A percentile compares a stretch with the other conserved stretches of the same genome.
phyloP scores from a whole-genome alignment of 2,888 invertebrate species.

The Busseola fusca region DNA sequence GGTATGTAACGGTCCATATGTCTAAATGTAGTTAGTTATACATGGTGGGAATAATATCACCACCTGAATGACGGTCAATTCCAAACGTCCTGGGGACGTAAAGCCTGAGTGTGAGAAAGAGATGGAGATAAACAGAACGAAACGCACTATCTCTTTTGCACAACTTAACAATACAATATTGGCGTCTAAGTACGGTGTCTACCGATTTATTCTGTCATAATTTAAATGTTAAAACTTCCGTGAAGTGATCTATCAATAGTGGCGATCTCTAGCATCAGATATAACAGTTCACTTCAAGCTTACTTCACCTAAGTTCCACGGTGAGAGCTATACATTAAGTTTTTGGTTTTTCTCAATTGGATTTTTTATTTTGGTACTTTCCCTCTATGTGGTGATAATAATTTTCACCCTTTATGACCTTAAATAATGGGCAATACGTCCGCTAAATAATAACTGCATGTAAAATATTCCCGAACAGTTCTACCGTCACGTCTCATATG shows the following conservation, averaged over 20 bases:
- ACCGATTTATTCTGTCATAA: not conserved
- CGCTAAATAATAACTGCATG: conserved; percentile 23
- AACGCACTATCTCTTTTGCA: not conserved
- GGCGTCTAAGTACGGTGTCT: not conserved
- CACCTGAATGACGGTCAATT: not conserved
- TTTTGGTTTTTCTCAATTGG: not conserved
- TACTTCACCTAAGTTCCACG: not conserved
- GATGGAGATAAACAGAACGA: not conserved
- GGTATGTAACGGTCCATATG: conserved; percentile 1
- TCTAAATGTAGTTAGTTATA: not conserved
- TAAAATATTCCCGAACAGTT: conserved; percentile 27
- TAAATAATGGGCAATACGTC: not conserved
- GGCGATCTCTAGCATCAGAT: not conserved
- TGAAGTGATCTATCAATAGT: not conserved
- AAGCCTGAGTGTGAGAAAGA: not conserved
- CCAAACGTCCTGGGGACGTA: not conserved
- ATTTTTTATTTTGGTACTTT: not conserved
- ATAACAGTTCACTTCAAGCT: too few relatives aligned
- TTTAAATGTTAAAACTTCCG: not conserved
- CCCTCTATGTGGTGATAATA: not conserved
- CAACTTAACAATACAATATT: not conserved
- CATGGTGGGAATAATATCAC: not conserved
- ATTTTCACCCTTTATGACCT: not conserved
- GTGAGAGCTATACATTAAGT: not conserved
- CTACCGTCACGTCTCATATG: conserved; percentile 9